phyloP scores from a whole-genome alignment of 1,140 invertebrate species.

The Drosophila lacertosa region DNA sequence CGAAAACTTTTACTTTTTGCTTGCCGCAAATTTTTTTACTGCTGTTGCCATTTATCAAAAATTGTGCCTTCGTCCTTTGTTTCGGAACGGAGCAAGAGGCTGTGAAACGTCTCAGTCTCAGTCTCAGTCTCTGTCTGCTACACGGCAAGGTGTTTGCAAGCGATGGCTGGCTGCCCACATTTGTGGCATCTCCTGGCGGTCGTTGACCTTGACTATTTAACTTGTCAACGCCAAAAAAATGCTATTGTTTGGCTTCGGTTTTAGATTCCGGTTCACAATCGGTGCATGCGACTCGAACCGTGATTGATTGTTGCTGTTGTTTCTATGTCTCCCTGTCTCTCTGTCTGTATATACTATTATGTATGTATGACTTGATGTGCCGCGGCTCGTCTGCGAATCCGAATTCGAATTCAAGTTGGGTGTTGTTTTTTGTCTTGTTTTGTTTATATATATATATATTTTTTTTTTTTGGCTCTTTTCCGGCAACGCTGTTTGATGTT shows the following conservation, averaged over 20 bases:
- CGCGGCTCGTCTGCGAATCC: background rate
- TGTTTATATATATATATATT: background rate
- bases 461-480: conserved; percentile 3
- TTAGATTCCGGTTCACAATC: background rate
- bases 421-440: conserved; percentile 5
- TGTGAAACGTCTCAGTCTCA: background rate
- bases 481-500: conserved; percentile 26
- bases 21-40: conserved; percentile 56
- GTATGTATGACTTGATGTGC: conserved; percentile 11
- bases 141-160: conserved; percentile 28
- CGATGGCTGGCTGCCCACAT: conserved; percentile 24
- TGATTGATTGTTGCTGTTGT: conserved; percentile 38
- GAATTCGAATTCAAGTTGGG: too few relatives aligned
- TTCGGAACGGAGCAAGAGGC: too few relatives aligned
- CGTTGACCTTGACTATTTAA: conserved; percentile 53
- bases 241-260: background rate
- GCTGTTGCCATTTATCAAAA: conserved; percentile 53
- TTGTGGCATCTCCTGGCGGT: conserved; percentile 39
- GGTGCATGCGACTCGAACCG: background rate
- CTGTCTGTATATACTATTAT: conserved; percentile 17
- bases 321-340: background rate
- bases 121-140: conserved; percentile 31
- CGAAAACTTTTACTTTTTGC: conserved; percentile 54
- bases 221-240: conserved; percentile 15
- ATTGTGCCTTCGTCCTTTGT: conserved; percentile 9